Evolutionary conservation across 2,113 vertebrate genomes (phyloP).

Genomic region (Anhinga anhinga): DNA sequence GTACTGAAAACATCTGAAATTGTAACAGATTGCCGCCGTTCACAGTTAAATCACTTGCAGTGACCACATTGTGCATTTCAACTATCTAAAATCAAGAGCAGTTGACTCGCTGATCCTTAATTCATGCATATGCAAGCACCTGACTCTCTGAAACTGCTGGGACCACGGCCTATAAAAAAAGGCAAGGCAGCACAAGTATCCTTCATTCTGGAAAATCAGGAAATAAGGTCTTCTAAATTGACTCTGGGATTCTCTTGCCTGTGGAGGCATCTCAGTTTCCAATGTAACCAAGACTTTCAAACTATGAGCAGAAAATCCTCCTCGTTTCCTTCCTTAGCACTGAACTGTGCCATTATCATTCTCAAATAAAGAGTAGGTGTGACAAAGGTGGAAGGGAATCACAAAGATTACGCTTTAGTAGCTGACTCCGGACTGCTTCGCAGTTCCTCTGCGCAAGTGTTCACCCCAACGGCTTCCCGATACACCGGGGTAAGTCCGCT

Average conservation of each 20-base stretch:
- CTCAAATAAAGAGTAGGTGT: background rate
- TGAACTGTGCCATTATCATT: background rate
- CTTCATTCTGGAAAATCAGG: background rate
- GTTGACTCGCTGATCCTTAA: background rate
- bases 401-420: background rate
- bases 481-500: background rate
- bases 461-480: background rate
- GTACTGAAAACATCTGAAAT: background rate
- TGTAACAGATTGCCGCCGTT: background rate
- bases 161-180: background rate
- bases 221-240: background rate
- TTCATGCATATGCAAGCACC: background rate
- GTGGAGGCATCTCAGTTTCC: background rate
- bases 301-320: background rate
- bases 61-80: fast-evolving
- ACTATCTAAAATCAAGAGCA: background rate
- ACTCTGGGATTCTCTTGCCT: background rate
- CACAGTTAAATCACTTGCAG: background rate
- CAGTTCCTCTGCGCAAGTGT: background rate
- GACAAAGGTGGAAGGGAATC: background rate
- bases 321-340: background rate
- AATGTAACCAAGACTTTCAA: background rate
- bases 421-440: background rate
- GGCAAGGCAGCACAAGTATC: fast-evolving
- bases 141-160: background rate